These are phyloP conservation scores for Chymomyza caudatula DNA, from an alignment of 2,888 invertebrate species.

Conservation along the genomic window DNA sequence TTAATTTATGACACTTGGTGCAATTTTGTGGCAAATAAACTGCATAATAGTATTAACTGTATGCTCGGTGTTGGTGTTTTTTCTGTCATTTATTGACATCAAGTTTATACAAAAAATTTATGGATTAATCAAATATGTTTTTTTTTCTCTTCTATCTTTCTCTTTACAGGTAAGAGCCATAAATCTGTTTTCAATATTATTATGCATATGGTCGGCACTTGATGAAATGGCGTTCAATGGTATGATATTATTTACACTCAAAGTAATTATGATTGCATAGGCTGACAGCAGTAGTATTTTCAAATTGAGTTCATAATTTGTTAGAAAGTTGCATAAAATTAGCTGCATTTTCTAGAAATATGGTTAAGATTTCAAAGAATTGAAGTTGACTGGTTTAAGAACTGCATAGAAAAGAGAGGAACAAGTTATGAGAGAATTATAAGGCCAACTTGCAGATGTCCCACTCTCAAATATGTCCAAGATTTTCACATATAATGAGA, in stretches of 20 bases:
- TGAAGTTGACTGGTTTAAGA: no score
- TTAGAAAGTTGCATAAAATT: no score
- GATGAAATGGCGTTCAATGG: background rate
- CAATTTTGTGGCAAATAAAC: conserved; percentile 47
- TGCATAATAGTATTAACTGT: background rate
- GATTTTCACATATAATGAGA: no score
- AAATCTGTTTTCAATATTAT: background rate
- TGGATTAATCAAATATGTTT: conserved; percentile 50
- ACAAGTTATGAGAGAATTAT: no score
- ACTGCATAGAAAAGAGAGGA: no score
- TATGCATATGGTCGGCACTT: background rate
- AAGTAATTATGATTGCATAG: no score
- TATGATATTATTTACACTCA: background rate
- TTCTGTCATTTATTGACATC: conserved; percentile 10
- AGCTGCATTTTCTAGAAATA: no score
- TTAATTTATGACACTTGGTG: conserved; percentile 57
- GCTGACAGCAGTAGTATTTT: no score
- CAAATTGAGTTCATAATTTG: no score
- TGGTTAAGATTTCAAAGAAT: no score
- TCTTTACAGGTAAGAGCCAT: conserved; percentile 56
- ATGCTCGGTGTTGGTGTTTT: background rate
- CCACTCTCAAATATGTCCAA: no score
- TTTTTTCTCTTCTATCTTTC: conserved; percentile 28
- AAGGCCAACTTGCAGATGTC: no score
- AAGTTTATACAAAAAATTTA: conserved; percentile 32